These are phyloP conservation scores for Scomber scombrus DNA, from an alignment of 2,113 vertebrate species.

Conservation along the genomic window DNA sequence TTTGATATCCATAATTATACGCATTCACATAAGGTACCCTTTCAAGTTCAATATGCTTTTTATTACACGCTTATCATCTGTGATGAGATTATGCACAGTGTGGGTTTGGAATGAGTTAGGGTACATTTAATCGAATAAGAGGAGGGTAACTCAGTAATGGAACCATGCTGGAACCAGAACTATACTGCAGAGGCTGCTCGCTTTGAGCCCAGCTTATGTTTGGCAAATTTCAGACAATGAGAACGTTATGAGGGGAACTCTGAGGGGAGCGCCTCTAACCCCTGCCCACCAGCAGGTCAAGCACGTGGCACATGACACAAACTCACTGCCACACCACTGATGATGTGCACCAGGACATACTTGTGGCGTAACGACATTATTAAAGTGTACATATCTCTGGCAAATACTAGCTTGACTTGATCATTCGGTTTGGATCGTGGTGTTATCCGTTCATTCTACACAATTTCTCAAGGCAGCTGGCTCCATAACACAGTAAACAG, in stretches of 20 bases:
- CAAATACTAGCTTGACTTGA: neutral
- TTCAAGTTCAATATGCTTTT: constrained; percentile 83
- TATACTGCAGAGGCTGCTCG: constrained; percentile 49
- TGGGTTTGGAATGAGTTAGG: constrained; percentile 75
- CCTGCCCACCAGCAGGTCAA: constrained; percentile 41
- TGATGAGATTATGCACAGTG: constrained; percentile 81
- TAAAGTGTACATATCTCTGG: constrained; percentile 1
- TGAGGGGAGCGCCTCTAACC: constrained; percentile 43
- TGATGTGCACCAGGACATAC: constrained; percentile 15
- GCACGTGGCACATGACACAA: constrained; percentile 19
- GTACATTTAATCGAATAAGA: constrained; percentile 83
- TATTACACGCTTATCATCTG: constrained; percentile 78
- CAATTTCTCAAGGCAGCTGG: neutral
- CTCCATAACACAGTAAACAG: neutral
- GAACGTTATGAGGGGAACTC: constrained; percentile 64
- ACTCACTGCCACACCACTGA: neutral
- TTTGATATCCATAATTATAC: constrained; percentile 83
- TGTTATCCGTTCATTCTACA: neutral
- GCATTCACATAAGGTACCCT: constrained; percentile 78
- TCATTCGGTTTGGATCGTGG: neutral
- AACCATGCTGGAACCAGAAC: constrained; percentile 78
- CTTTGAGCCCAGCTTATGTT: constrained; percentile 73
- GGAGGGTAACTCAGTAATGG: constrained; percentile 75
- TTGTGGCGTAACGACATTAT: constrained; percentile 4
- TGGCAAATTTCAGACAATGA: constrained; percentile 78